Evolutionary conservation across 2,888 invertebrate species (phyloP).

Genomic region (Trisateles emortualis): DNA sequence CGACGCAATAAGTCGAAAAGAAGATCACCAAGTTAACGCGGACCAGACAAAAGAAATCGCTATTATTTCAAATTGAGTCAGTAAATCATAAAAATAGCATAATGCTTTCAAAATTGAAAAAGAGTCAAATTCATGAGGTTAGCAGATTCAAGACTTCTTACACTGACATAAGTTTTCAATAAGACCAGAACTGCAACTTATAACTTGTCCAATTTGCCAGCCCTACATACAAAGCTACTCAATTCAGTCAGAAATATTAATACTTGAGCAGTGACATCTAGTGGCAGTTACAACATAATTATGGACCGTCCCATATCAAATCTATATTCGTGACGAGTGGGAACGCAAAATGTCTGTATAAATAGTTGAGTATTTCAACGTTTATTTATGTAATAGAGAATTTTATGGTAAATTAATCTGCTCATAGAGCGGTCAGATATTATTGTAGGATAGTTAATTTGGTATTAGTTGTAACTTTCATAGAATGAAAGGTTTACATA

Average conservation of each 20-base stretch:
- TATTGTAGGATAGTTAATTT: background rate
- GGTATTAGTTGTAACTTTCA: too few relatives aligned
- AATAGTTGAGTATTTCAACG: conserved; percentile 27
- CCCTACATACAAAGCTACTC: conserved; percentile 5
- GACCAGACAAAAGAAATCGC: too few relatives aligned
- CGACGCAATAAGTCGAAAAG: too few relatives aligned
- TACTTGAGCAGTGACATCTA: conserved; percentile 37
- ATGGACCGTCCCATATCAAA: conserved; percentile 29
- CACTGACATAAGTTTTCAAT: too few relatives aligned
- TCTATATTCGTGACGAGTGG: conserved; percentile 32
- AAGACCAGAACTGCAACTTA: too few relatives aligned
- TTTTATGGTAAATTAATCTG: conserved; percentile 5
- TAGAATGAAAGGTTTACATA: too few relatives aligned
- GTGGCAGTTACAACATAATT: conserved; percentile 36
- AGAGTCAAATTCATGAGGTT: too few relatives aligned
- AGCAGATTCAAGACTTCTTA: too few relatives aligned
- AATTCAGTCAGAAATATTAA: conserved; percentile 27
- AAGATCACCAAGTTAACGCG: too few relatives aligned
- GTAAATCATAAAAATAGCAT: too few relatives aligned
- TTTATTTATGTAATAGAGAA: conserved; percentile 1
- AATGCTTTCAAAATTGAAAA: too few relatives aligned
- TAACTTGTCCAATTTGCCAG: background rate
- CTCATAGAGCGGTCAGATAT: background rate
- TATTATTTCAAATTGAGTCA: too few relatives aligned
- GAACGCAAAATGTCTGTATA: conserved; percentile 32